Percentiles rank a stretch among this genome's conserved stretches.
These are phyloP conservation scores for Mamestra configurata DNA, from an alignment of 1,140 invertebrate genomes.

Conservation along the genomic window DNA sequence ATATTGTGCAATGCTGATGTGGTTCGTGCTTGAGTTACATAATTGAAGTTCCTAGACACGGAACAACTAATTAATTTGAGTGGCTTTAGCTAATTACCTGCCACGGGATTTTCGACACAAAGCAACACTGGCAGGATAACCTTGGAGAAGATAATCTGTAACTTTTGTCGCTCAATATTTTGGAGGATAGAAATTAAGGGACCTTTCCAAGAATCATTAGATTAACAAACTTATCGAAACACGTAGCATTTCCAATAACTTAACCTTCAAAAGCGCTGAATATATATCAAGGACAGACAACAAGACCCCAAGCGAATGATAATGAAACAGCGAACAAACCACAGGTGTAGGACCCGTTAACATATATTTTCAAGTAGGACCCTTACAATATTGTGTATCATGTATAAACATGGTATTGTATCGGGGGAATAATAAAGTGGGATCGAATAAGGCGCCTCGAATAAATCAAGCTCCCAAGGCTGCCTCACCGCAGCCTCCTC, in stretches of 20 bases:
- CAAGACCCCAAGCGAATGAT: not conserved
- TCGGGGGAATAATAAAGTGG: slow-evolving; percentile 39
- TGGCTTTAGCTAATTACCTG: not conserved
- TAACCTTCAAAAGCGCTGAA: not conserved
- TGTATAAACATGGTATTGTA: slow-evolving; percentile 29
- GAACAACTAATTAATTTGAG: not conserved
- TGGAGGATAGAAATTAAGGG: too few relatives aligned
- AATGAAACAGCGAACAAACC: not conserved
- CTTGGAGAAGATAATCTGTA: too few relatives aligned
- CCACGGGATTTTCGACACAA: not conserved
- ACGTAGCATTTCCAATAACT: not conserved
- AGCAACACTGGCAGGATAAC: too few relatives aligned
- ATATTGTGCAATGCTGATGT: slow-evolving; percentile 6
- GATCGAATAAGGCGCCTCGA: slow-evolving; percentile 51
- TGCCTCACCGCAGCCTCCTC: slow-evolving; percentile 31
- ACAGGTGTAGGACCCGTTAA: not conserved
- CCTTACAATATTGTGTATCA: slow-evolving; percentile 21
- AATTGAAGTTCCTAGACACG: not conserved
- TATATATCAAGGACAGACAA: not conserved
- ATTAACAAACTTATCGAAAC: too few relatives aligned
- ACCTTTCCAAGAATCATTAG: too few relatives aligned
- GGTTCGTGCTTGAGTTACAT: not conserved
- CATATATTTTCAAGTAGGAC: slow-evolving; percentile 3
- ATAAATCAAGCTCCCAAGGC: slow-evolving; percentile 54
- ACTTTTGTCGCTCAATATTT: too few relatives aligned